Conservation (phyloP, 2,797 vertebrate genomes). For the Avahi laniger region DNA sequence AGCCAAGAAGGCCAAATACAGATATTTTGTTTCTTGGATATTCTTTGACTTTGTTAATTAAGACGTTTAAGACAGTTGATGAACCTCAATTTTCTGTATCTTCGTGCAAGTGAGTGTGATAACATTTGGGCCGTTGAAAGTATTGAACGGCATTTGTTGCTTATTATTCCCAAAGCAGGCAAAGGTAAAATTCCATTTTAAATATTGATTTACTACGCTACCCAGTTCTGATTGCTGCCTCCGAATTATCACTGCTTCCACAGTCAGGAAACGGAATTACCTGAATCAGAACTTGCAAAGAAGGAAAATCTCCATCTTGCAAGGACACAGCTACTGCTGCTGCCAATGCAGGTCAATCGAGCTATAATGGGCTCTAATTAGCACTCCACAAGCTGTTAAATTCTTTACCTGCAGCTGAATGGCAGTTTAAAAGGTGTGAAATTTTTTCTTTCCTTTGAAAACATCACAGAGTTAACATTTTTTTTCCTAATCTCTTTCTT, state of each 20-base stretch:
- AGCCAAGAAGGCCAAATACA: slow-evolving; percentile 61
- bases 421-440: slow-evolving; percentile 80
- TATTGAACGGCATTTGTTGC: slow-evolving; percentile 46
- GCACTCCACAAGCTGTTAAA: slow-evolving; percentile 78
- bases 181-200: slow-evolving; percentile 71
- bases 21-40: slow-evolving; percentile 56
- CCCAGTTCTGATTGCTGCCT: slow-evolving; percentile 43
- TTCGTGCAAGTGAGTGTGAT: slow-evolving; percentile 36
- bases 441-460: slow-evolving; percentile 71
- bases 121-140: slow-evolving; percentile 41
- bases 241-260: slow-evolving; percentile 73
- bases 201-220: slow-evolving; percentile 59
- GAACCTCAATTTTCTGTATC: slow-evolving; percentile 51
- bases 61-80: slow-evolving; percentile 65
- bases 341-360: slow-evolving; percentile 80
- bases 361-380: slow-evolving; percentile 82
- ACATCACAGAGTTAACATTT: slow-evolving; percentile 64
- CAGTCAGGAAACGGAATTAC: slow-evolving; percentile 63
- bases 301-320: slow-evolving; percentile 65
- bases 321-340: slow-evolving; percentile 60
- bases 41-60: slow-evolving; percentile 71
- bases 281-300: slow-evolving; percentile 67
- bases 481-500: slow-evolving; percentile 29
- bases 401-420: slow-evolving; percentile 81
- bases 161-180: slow-evolving; percentile 53